Base-by-base conservation (phyloP, 2,797 vertebrate genomes). In the Diplodus sargus region DNA sequence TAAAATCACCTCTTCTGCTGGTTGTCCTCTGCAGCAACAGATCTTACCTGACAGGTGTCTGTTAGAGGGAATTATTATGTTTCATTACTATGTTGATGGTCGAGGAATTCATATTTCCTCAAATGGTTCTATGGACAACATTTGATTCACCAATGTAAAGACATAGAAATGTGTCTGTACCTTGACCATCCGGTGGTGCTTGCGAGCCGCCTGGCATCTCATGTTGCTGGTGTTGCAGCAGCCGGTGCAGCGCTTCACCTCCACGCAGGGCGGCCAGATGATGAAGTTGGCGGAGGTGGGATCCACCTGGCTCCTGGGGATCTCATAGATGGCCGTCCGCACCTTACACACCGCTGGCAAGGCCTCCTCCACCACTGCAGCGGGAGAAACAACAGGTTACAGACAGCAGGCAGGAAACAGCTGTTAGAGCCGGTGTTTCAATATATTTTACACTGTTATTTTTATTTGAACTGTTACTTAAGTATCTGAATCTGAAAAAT, bases 161-260 rank as follows among this genome's bases (percentile, higher is more conserved):
- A n/a, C n/a, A n/a, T n/a, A n/a, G n/a, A 54, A 20, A 20, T 9
- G 28, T 17, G n/a, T 53, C 48, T 64, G 18, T 92, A 99, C 98
- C 98, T 98, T 99, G 86, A 99, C 97, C 0, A 89, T 96, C 83
- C 97, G 95, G 92, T 97, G 96, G 70, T 96, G 97, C 84, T 96
- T 95, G 78, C 96, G 95, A 0, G 96, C 94, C 0, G 97, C 96
- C 81, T 97, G 96, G 87, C 98, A 99, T 81, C 94, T 95, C 93
- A 97, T 95, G 0, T 96, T 98, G 93, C 96, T 96, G 65, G 97
- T 98, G 93, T 98, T 99, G 92, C 98, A 99, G 90, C 98, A 99
- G 88, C 98, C 98, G 0, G 97, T 97, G 90, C 98, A 99, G 56
- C 98, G 97, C 43, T 93, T 96, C 92, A 99, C 97, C 94, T 99